phyloP scores from a whole-genome alignment of 2,113 vertebrate genomes.

The Pelobates fuscus region DNA sequence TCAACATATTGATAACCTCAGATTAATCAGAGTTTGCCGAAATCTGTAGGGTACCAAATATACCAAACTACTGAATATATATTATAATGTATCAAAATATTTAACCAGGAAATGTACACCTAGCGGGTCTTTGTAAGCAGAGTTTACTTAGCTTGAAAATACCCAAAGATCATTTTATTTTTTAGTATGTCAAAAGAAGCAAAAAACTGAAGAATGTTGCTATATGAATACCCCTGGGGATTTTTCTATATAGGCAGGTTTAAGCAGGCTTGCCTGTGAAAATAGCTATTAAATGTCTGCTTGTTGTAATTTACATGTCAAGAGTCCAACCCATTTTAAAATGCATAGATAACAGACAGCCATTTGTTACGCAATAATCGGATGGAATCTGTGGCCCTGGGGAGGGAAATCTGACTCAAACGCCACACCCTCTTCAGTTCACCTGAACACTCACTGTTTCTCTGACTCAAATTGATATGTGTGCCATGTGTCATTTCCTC shows the following conservation, averaged over 20 bases:
- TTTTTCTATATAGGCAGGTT: not conserved
- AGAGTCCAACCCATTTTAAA: conserved; percentile 56
- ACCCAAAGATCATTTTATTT: no score
- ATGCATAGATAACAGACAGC: conserved; percentile 36
- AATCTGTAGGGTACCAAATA: no score
- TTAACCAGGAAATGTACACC: no score
- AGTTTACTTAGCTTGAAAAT: no score
- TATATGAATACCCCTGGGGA: not conserved
- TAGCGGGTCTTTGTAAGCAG: no score
- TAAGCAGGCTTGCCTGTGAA: not conserved
- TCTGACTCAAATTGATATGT: not conserved
- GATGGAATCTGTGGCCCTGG: conserved; percentile 55
- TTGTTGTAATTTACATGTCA: not conserved
- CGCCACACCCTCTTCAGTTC: conserved; percentile 39
- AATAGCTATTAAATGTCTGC: no score
- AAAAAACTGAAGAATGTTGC: no score
- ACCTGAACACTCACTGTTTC: conserved; percentile 4
- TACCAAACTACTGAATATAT: no score
- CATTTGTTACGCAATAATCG: conserved; percentile 49
- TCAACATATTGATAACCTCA: no score
- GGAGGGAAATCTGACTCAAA: conserved; percentile 50
- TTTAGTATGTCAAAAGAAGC: no score
- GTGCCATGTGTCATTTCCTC: conserved; percentile 39
- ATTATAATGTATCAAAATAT: no score
- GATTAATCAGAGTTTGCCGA: no score